Evolutionary conservation across 2,797 vertebrate species (phyloP).

Genomic region (Helicolenus hilgendorfi): DNA sequence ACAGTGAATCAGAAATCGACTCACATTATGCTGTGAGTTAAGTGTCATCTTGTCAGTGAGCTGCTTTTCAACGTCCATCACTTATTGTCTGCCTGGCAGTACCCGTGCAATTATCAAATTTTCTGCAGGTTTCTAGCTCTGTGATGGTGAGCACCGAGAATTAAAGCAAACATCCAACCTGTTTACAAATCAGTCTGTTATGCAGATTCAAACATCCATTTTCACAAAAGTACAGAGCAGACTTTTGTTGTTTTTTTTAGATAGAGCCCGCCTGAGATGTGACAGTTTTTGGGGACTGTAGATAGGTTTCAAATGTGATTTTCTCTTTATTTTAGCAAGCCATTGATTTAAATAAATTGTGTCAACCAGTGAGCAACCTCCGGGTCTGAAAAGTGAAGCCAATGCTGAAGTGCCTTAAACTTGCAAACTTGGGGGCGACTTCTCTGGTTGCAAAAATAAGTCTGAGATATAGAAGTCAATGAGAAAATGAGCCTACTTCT

Average conservation of each 20-base stretch:
- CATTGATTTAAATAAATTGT: not conserved
- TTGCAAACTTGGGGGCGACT: too few relatives aligned
- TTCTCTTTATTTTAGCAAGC: not conserved
- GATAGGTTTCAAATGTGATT: not conserved
- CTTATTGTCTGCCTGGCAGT: not conserved
- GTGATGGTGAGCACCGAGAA: not conserved
- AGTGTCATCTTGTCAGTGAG: not conserved
- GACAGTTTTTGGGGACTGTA: not conserved
- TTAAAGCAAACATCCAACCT: not conserved
- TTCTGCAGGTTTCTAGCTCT: not conserved
- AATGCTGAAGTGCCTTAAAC: too few relatives aligned
- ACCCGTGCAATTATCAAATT: not conserved
- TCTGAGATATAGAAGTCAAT: too few relatives aligned
- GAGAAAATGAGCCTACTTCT: too few relatives aligned
- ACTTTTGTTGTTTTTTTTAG: not conserved
- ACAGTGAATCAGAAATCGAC: not conserved
- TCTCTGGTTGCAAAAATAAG: too few relatives aligned
- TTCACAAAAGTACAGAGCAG: not conserved
- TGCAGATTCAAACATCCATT: not conserved
- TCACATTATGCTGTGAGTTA: conserved; percentile 17
- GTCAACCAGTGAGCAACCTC: not conserved
- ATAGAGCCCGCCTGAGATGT: not conserved
- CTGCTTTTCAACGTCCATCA: not conserved
- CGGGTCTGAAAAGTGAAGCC: too few relatives aligned
- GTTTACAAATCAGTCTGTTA: not conserved